Evolutionary conservation across 2,797 vertebrate genomes (phyloP), one percentile per base, ranked within the genome.

Genomic region (Lagothrix lagotricha): DNA sequence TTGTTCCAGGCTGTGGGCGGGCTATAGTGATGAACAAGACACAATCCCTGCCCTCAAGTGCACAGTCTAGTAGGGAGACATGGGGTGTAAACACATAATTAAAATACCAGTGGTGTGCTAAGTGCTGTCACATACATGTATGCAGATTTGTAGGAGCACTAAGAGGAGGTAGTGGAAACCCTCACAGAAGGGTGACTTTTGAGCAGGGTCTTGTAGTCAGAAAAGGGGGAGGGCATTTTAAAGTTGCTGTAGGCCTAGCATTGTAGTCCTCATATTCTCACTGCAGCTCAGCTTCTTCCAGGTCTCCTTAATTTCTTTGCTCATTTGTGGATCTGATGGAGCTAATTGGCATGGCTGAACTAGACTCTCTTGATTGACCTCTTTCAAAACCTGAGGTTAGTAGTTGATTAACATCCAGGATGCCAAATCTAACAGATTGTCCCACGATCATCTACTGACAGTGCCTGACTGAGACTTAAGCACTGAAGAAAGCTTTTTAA

Each of bases 1-100:
- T 97, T 95, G 96, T 97, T 44, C 79, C 92, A 82, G 84, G 81
- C 41, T 70, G 87, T 90, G 90, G 92, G 93, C 7, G 2, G 92
- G 80, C 93, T 70, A 39, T 80, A 80, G 94, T 75, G 83, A 81
- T 24, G 41, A 94, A 33, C 52, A 79, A 57, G 91, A 85, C 87
- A 72, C 77, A 88, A 12, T 82, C 57, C 70, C 73, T 96, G 93
- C 91, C 89, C 93, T 93, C 88, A 82, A 95, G 88, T 92, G 61
- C 70, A 80, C 33, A 52, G 61, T 90, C 33, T 86, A 44, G 57
- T 46, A 61, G 50, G 61, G 58, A 95, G 89, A 92, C 54, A 92
- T 61, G 58, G 76, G 72, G 64, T 84, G 46, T 91, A 83, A 88
- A 94, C 88, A 97, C 54, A 70, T 90, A 46, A 92, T 93, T 92